Base-by-base conservation (phyloP, 23 tunicate genomes). In the Styela plicata region DNA sequence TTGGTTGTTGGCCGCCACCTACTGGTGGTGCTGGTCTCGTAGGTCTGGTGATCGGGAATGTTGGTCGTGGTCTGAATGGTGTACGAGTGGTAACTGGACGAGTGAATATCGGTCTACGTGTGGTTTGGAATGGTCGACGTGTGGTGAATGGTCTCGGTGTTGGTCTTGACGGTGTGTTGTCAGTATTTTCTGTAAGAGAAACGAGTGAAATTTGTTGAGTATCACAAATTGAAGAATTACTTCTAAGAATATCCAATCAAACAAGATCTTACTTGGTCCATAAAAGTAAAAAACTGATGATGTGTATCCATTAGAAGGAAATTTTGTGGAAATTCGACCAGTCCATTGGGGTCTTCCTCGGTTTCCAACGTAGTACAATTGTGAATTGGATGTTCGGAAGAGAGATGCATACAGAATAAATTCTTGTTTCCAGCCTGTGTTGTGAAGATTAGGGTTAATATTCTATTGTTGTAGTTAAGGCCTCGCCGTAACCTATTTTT, bases 301-400 rank as follows among this genome's bases (percentile, higher is more conserved):
- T 0, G 52, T 53, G 69, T 90, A 90, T 20, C 96, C 96, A 69
- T 86, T 79, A 31, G 83, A 84, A 1, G 89, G 88, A 0, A 20
- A n/a, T 2, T 19, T 16, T 26, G 80, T 80, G 3, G 86, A 73
- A 2, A 90, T 66, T 5, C 84, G 84, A 19, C 85, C 80, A 0
- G 85, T 85, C 86, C 88, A 89, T 1, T 83, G 85, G 2, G 74
- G 65, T 69, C 36, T 61, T 34, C 86, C 88, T 2, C 86, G 69
- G 63, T 89, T 89, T 27, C 82, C 84, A 63, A 84, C 83, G 86
- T 36, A 79, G 22, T 80, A 61, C 0, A 53, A 1, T 36, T 76
- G 64, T 1, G 86, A 62, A 1, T 69, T 30, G 22, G 64, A 5
- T 32, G 79, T 25, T 24, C 73, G 31, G 32, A 37, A 74, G 1